Base-by-base conservation (phyloP, 2,113 vertebrate genomes). In the Paradoxurus hermaphroditus region DNA sequence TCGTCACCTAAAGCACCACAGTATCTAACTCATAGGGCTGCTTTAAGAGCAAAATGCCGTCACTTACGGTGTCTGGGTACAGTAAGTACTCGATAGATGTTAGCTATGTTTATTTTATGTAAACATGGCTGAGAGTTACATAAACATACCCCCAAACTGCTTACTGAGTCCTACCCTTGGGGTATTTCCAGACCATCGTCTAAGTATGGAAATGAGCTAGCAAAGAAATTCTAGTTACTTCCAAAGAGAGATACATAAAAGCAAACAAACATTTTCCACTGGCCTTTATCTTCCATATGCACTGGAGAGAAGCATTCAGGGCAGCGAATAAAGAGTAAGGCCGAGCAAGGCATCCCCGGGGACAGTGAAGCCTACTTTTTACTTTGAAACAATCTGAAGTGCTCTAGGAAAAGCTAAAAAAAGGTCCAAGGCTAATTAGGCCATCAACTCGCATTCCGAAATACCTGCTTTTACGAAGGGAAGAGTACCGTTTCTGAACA, bases 361-460 rank as follows among this genome's bases (percentile, higher is more conserved):
- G 84, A 70, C 67, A 68, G 6, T 4, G 29, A 68, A 88, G n/a
- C 87, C 79, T 73, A 31, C 65, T 95, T 93, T 90, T 83, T 27
- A 36, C 36, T 73, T 56, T 62, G 81, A 90, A 79, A 23, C 36
- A 18, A 85, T 53, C 49, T 12, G 19, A 5, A 85, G 31, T 27
- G 14, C 84, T 84, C 27, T 21, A 39, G 11, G 11, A 77, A 78
- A 31, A 41, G 91, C 86, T 89, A 49, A 62, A 49, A 79, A 62
- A 67, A 73, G 46, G 72, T 11, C 39, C 3, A 16, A 3, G 79
- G 81, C 90, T 87, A 95, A 90, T 46, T 34, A 96, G 96, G 95
- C 75, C 91, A 75, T n/a, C 39, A 23, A 11, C 23, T 68, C 73
- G 18, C 34, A 23, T 41, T 56, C 65, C 34, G 2, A 39, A 49